Evolutionary conservation across 2,113 vertebrate genomes (phyloP), one percentile per base, ranked within the genome.

Genomic region (Oncorhynchus keta): DNA sequence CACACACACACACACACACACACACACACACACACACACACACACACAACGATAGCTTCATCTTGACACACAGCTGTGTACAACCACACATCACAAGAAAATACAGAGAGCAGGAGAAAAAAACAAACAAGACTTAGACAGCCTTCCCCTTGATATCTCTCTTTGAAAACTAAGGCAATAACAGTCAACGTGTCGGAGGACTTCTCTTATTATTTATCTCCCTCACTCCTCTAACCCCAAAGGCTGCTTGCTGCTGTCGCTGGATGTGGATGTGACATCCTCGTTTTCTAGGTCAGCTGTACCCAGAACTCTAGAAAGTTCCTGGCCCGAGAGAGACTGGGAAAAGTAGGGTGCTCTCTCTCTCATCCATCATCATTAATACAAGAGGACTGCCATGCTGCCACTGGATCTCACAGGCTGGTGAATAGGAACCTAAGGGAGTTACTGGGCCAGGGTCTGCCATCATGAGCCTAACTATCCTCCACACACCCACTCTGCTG

Each of bases 351-450:
- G 69, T 74, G 48, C 66, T 55, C 51, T 55, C 51, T 55, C 51
- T 71, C 62, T 79, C 72, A 85, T 84, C 79, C 70, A 77, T 85
- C 79, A 82, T 73, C 45, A 80, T 85, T 83, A 82, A 76, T 57
- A 8, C 64, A 70, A 67, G 22, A 28, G 70, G 76, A 79, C 76
- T 82, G 76, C 69, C 51, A 78, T 49, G 66, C 70, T 16, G 67
- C 69, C 57, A 30, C 35, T 55, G 70, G 55, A 71, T 72, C 68
- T 62, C 68, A 69, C 64, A 26, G 76, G 76, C 73, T 61, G 51
- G 20, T 22, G 59, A 62, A 62, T 22, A n/a, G 18, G 59, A 62
- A 62, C n/a, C 59, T 24, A 22, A 62, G 59, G 59, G 59, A 62
- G n/a, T 5, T n/a, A 22, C n/a, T 62, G 18, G 59, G 18, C 13